A percentile compares a stretch with the other conserved stretches of the same genome.
Evolutionary conservation across 2,113 vertebrate genomes (phyloP).

Genomic region (Chloropsis cyanopogon): DNA sequence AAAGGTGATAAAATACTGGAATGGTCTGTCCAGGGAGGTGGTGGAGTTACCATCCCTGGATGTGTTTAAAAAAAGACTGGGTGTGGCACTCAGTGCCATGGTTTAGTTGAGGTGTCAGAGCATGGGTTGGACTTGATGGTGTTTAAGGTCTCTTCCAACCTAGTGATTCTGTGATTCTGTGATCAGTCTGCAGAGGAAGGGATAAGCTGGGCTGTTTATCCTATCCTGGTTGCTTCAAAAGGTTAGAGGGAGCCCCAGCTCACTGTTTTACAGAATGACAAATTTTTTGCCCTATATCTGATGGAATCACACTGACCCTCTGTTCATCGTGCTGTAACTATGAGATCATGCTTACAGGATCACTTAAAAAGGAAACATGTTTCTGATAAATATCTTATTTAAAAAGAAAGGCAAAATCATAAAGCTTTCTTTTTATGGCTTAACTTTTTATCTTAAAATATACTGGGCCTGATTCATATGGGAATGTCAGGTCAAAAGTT

Average conservation of each 20-base stretch:
- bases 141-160: neutral
- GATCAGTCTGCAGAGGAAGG: neutral
- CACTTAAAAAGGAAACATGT: neutral
- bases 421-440: neutral
- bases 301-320: neutral
- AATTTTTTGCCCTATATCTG: neutral
- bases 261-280: neutral
- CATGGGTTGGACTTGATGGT: neutral
- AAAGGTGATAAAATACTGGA: neutral
- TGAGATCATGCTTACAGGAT: neutral
- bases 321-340: neutral
- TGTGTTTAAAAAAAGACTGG: neutral
- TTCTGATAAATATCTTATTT: neutral
- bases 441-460: neutral
- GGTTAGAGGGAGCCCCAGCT: neutral
- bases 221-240: neutral
- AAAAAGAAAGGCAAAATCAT: neutral
- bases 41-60: neutral
- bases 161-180: neutral
- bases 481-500: neutral
- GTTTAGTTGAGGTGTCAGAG: neutral
- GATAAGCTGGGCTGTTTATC: neutral
- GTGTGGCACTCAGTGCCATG: neutral
- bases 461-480: neutral
- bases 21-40: neutral